phyloP scores from a whole-genome alignment of 2,797 vertebrate genomes.

The Centroberyx gerrardi region DNA sequence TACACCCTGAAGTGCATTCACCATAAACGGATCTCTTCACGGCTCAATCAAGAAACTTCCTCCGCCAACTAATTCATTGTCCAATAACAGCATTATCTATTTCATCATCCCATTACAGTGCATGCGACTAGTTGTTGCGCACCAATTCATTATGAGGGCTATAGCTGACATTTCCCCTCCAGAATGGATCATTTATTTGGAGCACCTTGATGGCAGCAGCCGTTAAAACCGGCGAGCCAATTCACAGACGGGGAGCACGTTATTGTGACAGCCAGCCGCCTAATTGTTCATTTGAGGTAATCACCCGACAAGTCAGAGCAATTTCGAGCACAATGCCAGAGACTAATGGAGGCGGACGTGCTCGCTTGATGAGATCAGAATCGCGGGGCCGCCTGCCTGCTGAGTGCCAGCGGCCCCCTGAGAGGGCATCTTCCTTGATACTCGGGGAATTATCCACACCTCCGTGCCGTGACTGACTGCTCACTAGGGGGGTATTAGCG shows the following conservation, averaged over 20 bases:
- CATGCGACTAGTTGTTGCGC: slow-evolving; percentile 53
- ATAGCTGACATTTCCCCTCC: slow-evolving; percentile 77
- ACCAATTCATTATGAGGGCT: slow-evolving; percentile 71
- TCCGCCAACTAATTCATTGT: slow-evolving; percentile 39
- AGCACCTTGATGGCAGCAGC: slow-evolving; percentile 74
- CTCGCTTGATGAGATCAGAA: slow-evolving; percentile 77
- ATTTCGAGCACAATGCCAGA: slow-evolving; percentile 78
- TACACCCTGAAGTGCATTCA: not conserved
- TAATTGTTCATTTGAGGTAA: slow-evolving; percentile 87
- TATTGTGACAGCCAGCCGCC: slow-evolving; percentile 83
- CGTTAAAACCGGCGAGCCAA: slow-evolving; percentile 71
- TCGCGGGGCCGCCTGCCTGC: slow-evolving; percentile 54
- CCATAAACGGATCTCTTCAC: not conserved
- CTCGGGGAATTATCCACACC: slow-evolving; percentile 54
- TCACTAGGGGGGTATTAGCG: slow-evolving; percentile 18
- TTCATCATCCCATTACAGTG: slow-evolving; percentile 56
- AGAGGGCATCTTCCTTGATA: slow-evolving; percentile 54
- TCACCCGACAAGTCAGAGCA: slow-evolving; percentile 82
- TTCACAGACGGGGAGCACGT: slow-evolving; percentile 68
- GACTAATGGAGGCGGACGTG: slow-evolving; percentile 81
- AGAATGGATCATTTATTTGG: slow-evolving; percentile 78
- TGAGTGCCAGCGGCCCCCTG: slow-evolving; percentile 52
- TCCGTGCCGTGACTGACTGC: slow-evolving; percentile 40
- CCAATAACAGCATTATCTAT: slow-evolving; percentile 55
- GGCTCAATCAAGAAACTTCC: slow-evolving; percentile 51